These are phyloP conservation scores for Leucoraja ocellata DNA, from an alignment of 2,797 vertebrate genomes.

Conservation along the genomic window DNA sequence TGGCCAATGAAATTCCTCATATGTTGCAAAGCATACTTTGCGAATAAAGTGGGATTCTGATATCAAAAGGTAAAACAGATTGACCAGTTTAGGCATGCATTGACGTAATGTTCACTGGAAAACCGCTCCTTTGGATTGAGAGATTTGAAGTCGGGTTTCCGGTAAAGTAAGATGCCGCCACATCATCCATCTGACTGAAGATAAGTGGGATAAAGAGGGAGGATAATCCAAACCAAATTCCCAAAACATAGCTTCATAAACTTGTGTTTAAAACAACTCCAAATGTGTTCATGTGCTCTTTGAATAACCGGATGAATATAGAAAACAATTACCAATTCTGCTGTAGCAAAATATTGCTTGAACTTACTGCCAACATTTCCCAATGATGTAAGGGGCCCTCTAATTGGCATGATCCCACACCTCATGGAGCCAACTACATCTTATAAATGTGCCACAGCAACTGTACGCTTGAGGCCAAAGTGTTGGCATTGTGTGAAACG, in stretches of 20 bases:
- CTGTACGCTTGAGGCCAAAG: background rate
- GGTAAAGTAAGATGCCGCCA: background rate
- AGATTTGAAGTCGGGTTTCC: background rate
- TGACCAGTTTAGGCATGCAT: background rate
- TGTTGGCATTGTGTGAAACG: background rate
- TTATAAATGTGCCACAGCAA: background rate
- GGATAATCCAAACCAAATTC: background rate
- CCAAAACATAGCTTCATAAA: background rate
- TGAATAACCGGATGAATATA: background rate
- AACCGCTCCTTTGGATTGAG: background rate
- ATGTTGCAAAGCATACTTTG: too few species aligned
- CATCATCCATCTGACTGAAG: background rate
- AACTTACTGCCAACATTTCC: background rate
- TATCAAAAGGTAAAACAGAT: background rate
- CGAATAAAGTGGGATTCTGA: too few species aligned
- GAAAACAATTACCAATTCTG: background rate
- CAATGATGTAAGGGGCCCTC: background rate
- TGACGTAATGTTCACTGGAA: background rate
- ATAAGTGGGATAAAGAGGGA: background rate
- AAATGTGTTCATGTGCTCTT: background rate
- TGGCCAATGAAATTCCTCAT: too few species aligned
- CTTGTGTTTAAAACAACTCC: too few species aligned
- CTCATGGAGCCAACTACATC: constrained; percentile 25
- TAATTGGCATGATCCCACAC: constrained; percentile 21
- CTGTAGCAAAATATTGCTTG: background rate